phyloP scores from a whole-genome alignment of 92 coral and sea anemone genomes.

The Chrysogorgia sp. region DNA sequence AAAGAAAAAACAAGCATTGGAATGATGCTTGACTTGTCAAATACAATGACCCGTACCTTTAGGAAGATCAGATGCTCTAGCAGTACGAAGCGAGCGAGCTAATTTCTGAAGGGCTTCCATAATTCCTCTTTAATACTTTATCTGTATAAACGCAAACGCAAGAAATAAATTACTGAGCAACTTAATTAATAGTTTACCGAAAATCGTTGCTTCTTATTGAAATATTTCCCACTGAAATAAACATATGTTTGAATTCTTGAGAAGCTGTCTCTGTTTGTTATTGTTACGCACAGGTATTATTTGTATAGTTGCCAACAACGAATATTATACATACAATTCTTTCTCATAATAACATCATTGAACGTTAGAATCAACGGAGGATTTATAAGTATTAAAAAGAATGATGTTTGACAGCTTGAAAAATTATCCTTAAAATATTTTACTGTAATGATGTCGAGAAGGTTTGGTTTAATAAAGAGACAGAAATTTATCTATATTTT shows the following conservation, averaged over 20 bases:
- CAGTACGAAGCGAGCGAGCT: constrained; percentile 64
- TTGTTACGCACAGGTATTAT: not conserved
- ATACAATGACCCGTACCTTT: constrained; percentile 25
- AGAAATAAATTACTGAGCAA: not conserved
- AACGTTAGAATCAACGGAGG: too few relatives aligned
- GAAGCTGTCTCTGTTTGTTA: not conserved
- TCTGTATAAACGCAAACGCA: not conserved
- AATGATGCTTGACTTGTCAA: too few relatives aligned
- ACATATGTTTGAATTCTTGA: not conserved
- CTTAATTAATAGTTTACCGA: not conserved
- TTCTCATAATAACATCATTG: too few relatives aligned
- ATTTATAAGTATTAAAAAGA: too few relatives aligned
- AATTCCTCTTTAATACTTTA: not conserved
- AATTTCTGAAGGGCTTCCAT: constrained; percentile 63
- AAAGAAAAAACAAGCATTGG: not conserved
- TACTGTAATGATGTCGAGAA: too few relatives aligned
- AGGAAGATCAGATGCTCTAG: constrained; percentile 60
- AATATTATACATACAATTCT: too few relatives aligned
- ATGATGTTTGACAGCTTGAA: too few relatives aligned
- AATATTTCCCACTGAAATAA: not conserved
- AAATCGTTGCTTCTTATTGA: not conserved
- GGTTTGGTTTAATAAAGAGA: too few relatives aligned
- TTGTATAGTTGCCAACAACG: constrained; percentile 6
- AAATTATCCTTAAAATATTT: too few relatives aligned
- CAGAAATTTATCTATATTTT: too few relatives aligned